Evolutionary conservation across 2,888 invertebrate genomes (phyloP), one percentile per base, ranked within the genome.

Genomic region (Drosophila rellima): DNA sequence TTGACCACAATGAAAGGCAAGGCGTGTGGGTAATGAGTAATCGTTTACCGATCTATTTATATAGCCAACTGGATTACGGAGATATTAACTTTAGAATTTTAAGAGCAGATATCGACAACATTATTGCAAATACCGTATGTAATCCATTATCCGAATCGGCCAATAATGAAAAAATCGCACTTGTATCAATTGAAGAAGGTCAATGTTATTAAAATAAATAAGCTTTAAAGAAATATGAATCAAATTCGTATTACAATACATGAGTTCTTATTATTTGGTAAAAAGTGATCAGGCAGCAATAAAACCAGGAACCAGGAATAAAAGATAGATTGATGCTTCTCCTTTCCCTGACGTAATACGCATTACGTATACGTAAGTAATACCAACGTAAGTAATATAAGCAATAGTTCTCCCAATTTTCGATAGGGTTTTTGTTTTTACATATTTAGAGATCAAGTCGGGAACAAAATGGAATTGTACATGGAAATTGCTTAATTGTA

Each of bases 11-110:
- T 39, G 45, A 65, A 3, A 60, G 74, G 15, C 95, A 96, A 85
- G 95, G 94, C 60, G 93, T 97, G 8, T 97, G 97, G 97, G 94
- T 96, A 3, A 93, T 97, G 78, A 95, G 96, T 2, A 97, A 97
- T 91, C 94, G 94, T 23, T 91, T 97, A 67, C 96, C 96, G 1
- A 94, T 95, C 92, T 97, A 95, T 91, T 94, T 97, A 54, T 96
- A 95, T 54, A 94, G 94, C 0, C 93, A 94, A 7, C 91, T 97
- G 50, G 93, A 96, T 80, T 93, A 92, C 17, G 92, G 94, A 37
- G 95, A 95, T 52, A 94, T 95, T 31, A 97, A 97, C 91, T 97
- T 95, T 90, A 94, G 96, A 20, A 94, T 97, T 48, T 93, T 96
- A 92, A 95, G 94, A 59, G 95, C 95, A 0, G 94, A 94, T 81